Conservation (phyloP, 1,140 invertebrate genomes). For the Caerostris darwini region DNA sequence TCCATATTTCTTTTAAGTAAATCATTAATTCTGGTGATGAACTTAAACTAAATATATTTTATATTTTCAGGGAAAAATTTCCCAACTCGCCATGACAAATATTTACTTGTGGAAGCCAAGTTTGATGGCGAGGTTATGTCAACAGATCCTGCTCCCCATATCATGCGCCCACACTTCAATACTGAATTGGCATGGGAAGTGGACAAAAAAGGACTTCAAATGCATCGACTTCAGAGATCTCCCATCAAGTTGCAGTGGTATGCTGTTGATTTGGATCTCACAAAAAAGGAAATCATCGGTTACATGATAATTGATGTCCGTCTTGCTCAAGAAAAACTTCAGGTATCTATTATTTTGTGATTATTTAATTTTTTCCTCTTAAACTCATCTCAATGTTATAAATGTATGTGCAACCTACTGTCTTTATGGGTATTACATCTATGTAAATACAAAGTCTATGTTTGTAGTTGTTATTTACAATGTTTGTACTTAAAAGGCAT, state of each 20-base stretch:
- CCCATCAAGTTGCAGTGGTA: slow-evolving; percentile 83
- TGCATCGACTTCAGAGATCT: slow-evolving; percentile 82
- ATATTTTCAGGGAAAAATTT: slow-evolving; percentile 82
- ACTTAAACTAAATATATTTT: not conserved
- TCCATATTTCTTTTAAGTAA: no score
- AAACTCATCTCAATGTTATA: no score
- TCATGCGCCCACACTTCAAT: slow-evolving; percentile 82
- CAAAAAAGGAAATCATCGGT: slow-evolving; percentile 82
- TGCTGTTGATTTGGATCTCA: slow-evolving; percentile 80
- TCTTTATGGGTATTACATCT: no score
- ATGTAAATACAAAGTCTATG: no score
- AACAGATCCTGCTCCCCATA: slow-evolving; percentile 83
- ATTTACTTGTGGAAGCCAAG: slow-evolving; percentile 82
- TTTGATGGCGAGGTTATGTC: slow-evolving; percentile 83
- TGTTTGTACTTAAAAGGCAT: no score
- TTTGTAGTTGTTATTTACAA: no score
- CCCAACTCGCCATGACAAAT: slow-evolving; percentile 81
- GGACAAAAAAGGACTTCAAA: slow-evolving; percentile 83
- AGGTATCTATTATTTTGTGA: slow-evolving; percentile 76
- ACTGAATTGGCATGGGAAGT: slow-evolving; percentile 84
- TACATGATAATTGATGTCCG: slow-evolving; percentile 83
- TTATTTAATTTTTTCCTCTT: no score
- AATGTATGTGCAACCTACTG: no score
- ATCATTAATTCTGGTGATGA: no score
- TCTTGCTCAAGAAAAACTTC: slow-evolving; percentile 81